Base-by-base conservation (phyloP, 2,797 vertebrate genomes). In the Acipenser ruthenus region DNA sequence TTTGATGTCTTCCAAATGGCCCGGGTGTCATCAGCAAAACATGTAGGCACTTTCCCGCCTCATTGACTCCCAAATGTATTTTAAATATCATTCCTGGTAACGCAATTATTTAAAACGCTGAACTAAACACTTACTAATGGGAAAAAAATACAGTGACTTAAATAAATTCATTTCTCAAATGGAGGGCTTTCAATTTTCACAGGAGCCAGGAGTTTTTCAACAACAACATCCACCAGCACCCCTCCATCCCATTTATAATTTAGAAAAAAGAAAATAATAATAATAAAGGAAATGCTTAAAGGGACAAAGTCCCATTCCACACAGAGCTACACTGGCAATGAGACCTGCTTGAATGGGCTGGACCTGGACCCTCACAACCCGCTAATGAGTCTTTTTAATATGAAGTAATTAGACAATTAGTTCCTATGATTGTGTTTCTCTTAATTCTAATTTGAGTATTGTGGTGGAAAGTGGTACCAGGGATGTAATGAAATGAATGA, bases 21-120 rank as follows among this genome's bases (percentile, higher is more conserved):
- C 90, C 82, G 88, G 85, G 87, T 90, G 86, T 92, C 91, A 92
- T 95, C 93, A 94, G 92, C 91, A 92, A 89, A 91, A 90, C 91
- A 92, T 89, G 86, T 88, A 96, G 93, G 88, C 95, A 98, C 95
- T 98, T 98, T 97, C 94, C 93, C 79, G 95, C 93, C 95, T 96
- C 95, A 98, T 98, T 97, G 94, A 92, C 90, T 95, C 95, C 93
- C 95, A 98, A 98, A 98, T 98, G 95, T 95, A 96, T 98, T 98
- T 97, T 98, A 98, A 98, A 98, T 98, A 96, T 97, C 95, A 93
- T 96, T 95, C 94, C 87, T 94, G 89, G 88, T 91, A 94, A 96
- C 91, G 93, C 95, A 96, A 97, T 98, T 97, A 97, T 95, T 95
- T 95, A 96, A 97, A 98, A 96, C 92, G 94, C 95, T 97, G 95